Percentiles rank a stretch among this genome's conserved stretches.
Evolutionary conservation across 2,113 vertebrate species (phyloP).

Genomic region (Neopipo cinnamomea): DNA sequence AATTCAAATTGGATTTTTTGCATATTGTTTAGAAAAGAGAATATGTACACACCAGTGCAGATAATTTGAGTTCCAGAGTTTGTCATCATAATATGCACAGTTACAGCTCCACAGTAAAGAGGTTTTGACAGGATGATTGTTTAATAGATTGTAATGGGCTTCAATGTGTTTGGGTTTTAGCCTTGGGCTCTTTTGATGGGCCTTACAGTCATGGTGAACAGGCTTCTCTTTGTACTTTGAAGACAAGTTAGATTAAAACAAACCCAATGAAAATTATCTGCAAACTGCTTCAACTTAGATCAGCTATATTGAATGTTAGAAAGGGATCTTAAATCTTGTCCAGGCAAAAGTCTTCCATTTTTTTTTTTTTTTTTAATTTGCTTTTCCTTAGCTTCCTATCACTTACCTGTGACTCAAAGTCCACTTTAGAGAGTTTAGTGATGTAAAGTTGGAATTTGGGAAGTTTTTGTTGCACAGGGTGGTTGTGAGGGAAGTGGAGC

Average conservation of each 20-base stretch:
- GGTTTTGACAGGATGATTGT: background rate
- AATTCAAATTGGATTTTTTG: background rate
- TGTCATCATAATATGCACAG: background rate
- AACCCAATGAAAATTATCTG: background rate
- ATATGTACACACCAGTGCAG: background rate
- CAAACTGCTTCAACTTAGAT: background rate
- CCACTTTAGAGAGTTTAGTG: background rate
- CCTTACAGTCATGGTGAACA: background rate
- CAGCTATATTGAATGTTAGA: background rate
- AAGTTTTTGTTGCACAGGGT: background rate
- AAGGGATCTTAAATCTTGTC: background rate
- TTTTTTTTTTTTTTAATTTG: background rate
- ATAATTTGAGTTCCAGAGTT: background rate
- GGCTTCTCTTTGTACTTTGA: background rate
- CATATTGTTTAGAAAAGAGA: background rate
- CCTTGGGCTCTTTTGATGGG: background rate
- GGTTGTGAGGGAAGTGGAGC: background rate
- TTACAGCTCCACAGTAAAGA: background rate
- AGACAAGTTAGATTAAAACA: background rate
- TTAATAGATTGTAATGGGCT: background rate
- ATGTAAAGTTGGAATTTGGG: background rate
- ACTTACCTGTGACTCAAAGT: background rate
- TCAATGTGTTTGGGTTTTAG: background rate
- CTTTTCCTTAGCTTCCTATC: background rate
- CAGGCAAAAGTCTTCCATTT: background rate